A percentile compares a stretch with the other conserved stretches of the same genome.
Evolutionary conservation across 2,113 vertebrate species (phyloP).

Genomic region (Caranx ignobilis): DNA sequence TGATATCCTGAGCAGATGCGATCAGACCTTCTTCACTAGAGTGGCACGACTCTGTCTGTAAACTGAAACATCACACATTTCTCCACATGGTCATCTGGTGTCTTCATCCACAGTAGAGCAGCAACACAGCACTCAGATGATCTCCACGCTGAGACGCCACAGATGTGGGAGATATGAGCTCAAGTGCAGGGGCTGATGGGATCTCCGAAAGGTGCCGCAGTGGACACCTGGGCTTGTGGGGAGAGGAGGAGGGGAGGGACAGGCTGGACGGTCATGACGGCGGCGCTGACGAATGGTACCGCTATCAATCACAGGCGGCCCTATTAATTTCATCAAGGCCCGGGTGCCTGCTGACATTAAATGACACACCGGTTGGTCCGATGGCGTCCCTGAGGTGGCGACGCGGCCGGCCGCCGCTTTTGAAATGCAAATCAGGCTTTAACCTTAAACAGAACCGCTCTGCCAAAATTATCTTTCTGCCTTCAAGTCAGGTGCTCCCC

Average conservation of each 20-base stretch:
- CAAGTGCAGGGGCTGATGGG: constrained; percentile 23
- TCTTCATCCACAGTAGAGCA: constrained; percentile 16
- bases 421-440: constrained; percentile 88
- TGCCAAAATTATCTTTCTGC: constrained; percentile 68
- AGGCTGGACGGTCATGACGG: constrained; percentile 51
- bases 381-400: constrained; percentile 75
- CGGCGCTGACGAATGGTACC: constrained; percentile 32
- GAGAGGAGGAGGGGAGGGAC: constrained; percentile 54
- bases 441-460: constrained; percentile 83
- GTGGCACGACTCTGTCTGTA: too few relatives aligned
- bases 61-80: too few relatives aligned
- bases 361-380: constrained; percentile 79
- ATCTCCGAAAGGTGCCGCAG: constrained; percentile 39
- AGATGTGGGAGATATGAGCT: constrained; percentile 15
- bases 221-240: constrained; percentile 33
- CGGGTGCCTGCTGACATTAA: constrained; percentile 82
- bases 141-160: background rate
- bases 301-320: constrained; percentile 83
- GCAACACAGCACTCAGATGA: background rate
- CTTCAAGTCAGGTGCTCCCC: constrained; percentile 65
- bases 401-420: constrained; percentile 75
- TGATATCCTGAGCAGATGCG: too few relatives aligned
- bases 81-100: background rate
- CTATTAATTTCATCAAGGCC: constrained; percentile 86
- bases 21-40: too few relatives aligned